Evolutionary conservation across 1,140 invertebrate genomes (phyloP).

Genomic region (Physella acuta): DNA sequence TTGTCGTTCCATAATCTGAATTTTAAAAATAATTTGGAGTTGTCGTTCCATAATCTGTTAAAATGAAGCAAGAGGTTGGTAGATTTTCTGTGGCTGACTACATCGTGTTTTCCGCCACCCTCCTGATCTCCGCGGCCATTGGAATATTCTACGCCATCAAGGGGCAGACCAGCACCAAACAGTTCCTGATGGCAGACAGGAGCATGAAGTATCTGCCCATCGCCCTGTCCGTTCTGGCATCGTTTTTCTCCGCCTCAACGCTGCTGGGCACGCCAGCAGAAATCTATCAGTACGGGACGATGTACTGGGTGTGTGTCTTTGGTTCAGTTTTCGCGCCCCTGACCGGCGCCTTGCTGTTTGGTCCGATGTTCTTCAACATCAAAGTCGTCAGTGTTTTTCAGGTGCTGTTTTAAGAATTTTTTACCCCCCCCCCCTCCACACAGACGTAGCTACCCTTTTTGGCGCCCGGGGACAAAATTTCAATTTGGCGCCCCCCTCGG

Average conservation of each 20-base stretch:
- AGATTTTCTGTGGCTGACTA: slow-evolving; percentile 40
- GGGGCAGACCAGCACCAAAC: slow-evolving; percentile 80
- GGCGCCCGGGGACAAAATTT: too few species aligned
- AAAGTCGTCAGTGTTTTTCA: slow-evolving; percentile 48
- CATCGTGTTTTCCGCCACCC: slow-evolving; percentile 50
- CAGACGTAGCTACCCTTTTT: not conserved
- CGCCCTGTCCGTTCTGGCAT: slow-evolving; percentile 60
- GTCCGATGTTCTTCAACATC: slow-evolving; percentile 44
- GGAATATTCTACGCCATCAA: slow-evolving; percentile 80
- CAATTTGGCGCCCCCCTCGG: too few species aligned
- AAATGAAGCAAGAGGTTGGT: too few species aligned
- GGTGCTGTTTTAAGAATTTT: too few species aligned
- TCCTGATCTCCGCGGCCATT: slow-evolving; percentile 64
- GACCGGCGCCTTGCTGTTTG: slow-evolving; percentile 44
- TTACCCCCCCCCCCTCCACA: too few species aligned
- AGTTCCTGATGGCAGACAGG: slow-evolving; percentile 76
- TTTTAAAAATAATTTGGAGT: too few species aligned
- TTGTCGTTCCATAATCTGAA: too few species aligned
- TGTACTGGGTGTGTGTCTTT: slow-evolving; percentile 46
- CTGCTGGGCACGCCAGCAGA: slow-evolving; percentile 55
- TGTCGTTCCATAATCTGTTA: too few species aligned
- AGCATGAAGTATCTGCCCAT: slow-evolving; percentile 67
- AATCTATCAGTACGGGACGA: slow-evolving; percentile 48
- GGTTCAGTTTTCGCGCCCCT: slow-evolving; percentile 41
- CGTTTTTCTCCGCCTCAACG: slow-evolving; percentile 86